These are phyloP conservation scores for Aplidium turbinatum DNA, from an alignment of 23 tunicate genomes.

Conservation along the genomic window DNA sequence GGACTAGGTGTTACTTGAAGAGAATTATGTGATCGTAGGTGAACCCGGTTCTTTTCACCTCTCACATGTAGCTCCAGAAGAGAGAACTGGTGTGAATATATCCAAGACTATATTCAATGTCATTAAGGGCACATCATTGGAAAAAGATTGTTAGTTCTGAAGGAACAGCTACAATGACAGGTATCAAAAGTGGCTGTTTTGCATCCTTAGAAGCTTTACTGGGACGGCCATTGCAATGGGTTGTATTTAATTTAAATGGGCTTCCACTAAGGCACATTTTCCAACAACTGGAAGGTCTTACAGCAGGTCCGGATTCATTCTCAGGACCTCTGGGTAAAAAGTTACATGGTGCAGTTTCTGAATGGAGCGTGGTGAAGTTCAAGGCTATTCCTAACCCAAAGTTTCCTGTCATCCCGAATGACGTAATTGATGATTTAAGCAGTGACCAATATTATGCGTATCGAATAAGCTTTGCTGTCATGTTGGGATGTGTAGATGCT, in stretches of 20 bases:
- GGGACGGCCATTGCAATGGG: conserved; percentile 32
- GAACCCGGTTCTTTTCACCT: no score
- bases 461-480: conserved; percentile 28
- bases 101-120: no score
- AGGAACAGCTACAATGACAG: no score
- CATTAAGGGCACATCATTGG: no score
- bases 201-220: conserved; percentile 22
- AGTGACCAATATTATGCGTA: conserved; percentile 29
- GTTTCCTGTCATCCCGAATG: conserved; percentile 16
- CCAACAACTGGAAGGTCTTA: conserved; percentile 8
- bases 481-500: conserved; percentile 23
- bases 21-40: no score
- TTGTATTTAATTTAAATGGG: conserved; percentile 22
- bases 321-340: conserved; percentile 21
- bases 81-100: no score
- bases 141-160: no score
- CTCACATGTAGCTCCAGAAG: no score
- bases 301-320: conserved; percentile 24
- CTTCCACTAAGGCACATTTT: conserved; percentile 24
- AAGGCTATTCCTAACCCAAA: conserved; percentile 27
- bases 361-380: conserved; percentile 30
- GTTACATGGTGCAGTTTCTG: conserved; percentile 17
- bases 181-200: no score
- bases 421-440: conserved; percentile 23
- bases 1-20: no score